Evolutionary conservation across 2,797 vertebrate genomes (phyloP).

Genomic region (Pantherophis vulpinus): DNA sequence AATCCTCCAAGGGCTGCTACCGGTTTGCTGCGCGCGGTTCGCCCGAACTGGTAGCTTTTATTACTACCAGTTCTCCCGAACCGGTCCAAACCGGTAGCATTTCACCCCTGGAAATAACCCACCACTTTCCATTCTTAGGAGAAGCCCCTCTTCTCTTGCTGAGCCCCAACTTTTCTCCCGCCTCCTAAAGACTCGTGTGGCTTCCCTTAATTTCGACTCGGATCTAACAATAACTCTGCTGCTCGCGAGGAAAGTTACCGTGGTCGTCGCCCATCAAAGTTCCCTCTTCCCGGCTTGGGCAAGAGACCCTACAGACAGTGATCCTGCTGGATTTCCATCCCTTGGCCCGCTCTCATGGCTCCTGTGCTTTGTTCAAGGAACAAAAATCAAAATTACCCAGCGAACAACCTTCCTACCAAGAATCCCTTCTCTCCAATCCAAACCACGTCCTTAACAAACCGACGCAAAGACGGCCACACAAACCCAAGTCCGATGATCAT

Average conservation of each 20-base stretch:
- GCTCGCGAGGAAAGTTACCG: neutral
- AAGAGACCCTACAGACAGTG: neutral
- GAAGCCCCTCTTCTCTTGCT: neutral
- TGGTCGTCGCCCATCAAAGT: rapidly evolving
- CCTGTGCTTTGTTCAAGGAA: neutral
- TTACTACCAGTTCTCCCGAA: too few species aligned
- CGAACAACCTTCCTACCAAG: neutral
- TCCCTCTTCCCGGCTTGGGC: neutral
- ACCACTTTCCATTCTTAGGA: neutral
- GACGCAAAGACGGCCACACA: rapidly evolving
- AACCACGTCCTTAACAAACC: neutral
- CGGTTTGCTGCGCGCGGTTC: too few species aligned
- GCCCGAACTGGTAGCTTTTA: too few species aligned
- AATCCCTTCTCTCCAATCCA: neutral
- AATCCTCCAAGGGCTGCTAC: too few species aligned
- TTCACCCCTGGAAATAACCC: too few species aligned
- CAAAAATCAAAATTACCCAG: neutral
- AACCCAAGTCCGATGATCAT: neutral
- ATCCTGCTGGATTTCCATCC: neutral
- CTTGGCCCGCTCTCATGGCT: neutral
- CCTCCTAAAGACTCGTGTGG: neutral
- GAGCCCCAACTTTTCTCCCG: neutral
- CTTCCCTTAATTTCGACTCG: neutral
- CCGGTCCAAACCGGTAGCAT: too few species aligned
- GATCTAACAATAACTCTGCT: neutral